Conservation (phyloP, 2,888 invertebrate genomes). For the Lasius fuliginosus region DNA sequence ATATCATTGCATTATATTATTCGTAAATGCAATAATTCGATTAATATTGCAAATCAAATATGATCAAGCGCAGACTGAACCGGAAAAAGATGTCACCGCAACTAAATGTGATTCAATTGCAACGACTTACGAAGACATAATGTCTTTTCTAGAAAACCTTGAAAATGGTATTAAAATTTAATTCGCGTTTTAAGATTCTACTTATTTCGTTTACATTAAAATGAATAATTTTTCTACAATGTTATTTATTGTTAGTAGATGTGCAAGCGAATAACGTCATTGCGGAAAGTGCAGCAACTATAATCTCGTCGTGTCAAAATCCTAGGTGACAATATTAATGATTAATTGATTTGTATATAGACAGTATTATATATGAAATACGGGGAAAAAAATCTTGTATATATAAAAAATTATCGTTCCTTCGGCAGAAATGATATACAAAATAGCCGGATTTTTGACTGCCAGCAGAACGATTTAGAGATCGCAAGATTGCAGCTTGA, state of each 20-base stretch:
- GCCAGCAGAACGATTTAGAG: conserved; percentile 77
- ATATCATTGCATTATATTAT: background rate
- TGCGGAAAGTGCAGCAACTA: background rate
- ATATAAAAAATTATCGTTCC: background rate
- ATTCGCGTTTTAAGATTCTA: background rate
- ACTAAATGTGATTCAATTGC: conserved; percentile 60
- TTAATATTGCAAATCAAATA: background rate
- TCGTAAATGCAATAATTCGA: background rate
- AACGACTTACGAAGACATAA: conserved; percentile 82
- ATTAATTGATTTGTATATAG: background rate
- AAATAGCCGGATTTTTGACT: background rate
- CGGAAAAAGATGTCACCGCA: conserved; percentile 78
- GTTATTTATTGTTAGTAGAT: conserved; percentile 1
- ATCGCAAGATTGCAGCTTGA: conserved; percentile 79
- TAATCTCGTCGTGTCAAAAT: conserved; percentile 14
- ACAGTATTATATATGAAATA: background rate
- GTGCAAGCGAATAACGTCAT: background rate
- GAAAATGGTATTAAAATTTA: conserved; percentile 74
- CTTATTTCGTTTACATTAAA: background rate
- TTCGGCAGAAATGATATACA: background rate
- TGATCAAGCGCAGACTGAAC: conserved; percentile 70
- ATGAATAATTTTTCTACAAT: background rate
- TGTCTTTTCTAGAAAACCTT: conserved; percentile 79
- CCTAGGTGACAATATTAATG: background rate
- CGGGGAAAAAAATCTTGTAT: background rate